phyloP scores from a whole-genome alignment of 2,888 invertebrate genomes.

The Salpingus planirostris region DNA sequence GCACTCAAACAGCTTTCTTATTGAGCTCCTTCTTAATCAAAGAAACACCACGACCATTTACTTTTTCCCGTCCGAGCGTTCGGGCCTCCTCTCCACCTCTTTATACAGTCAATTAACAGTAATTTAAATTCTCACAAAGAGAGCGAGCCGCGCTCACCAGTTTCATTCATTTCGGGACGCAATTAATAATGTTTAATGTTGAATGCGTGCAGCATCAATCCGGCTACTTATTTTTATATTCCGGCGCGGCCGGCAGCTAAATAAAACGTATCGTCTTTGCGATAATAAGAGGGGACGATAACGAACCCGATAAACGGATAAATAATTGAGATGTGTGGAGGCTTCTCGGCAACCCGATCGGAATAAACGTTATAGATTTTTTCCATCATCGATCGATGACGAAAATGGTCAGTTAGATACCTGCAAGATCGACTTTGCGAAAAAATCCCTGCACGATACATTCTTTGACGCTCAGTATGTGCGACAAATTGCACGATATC shows the following conservation, averaged over 20 bases:
- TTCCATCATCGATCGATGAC: too few species aligned
- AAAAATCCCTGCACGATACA: too few species aligned
- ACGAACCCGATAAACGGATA: too few species aligned
- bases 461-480: conserved; percentile 33
- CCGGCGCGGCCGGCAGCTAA: too few species aligned
- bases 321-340: conserved; percentile 9
- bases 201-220: too few species aligned
- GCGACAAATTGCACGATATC: conserved; percentile 32
- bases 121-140: conserved; percentile 15
- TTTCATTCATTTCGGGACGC: conserved; percentile 6
- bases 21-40: conserved; percentile 9
- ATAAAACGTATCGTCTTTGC: too few species aligned
- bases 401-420: too few species aligned
- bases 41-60: conserved; percentile 6
- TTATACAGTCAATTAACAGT: too few species aligned
- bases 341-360: conserved; percentile 3
- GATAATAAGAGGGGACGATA: conserved; percentile 10
- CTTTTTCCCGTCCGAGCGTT: conserved; percentile 9
- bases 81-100: conserved; percentile 8
- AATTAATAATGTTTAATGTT: conserved; percentile 12
- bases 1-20: conserved; percentile 15
- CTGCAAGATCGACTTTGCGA: too few species aligned
- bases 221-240: too few species aligned
- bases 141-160: conserved; percentile 7
- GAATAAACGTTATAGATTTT: too few species aligned